Evolutionary conservation across 2,797 vertebrate genomes (phyloP).

Genomic region (Margarornis squamiger): DNA sequence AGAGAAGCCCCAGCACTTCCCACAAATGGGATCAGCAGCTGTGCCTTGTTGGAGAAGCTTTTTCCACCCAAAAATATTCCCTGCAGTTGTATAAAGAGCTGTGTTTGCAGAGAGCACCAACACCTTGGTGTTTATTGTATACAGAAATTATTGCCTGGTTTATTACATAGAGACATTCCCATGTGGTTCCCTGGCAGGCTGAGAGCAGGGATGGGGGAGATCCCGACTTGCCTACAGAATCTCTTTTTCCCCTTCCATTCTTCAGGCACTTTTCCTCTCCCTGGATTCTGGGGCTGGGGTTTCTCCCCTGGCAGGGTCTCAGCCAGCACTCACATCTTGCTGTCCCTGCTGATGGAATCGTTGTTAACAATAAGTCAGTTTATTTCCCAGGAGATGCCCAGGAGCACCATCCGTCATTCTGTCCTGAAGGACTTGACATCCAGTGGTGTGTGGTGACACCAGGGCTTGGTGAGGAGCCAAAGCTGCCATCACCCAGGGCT

Average conservation of each 20-base stretch:
- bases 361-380: background rate
- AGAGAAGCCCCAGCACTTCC: background rate
- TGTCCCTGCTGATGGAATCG: background rate
- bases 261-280: background rate
- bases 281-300: background rate
- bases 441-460: background rate
- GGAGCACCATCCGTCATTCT: background rate
- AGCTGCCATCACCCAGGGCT: background rate
- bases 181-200: background rate
- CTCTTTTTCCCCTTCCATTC: rapidly evolving
- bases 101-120: background rate
- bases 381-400: background rate
- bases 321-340: rapidly evolving
- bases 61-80: background rate
- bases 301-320: background rate
- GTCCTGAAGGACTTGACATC: background rate
- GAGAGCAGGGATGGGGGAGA: background rate
- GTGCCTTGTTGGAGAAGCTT: background rate
- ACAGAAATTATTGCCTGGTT: background rate
- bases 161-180: background rate
- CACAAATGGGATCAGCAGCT: background rate
- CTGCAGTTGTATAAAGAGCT: background rate
- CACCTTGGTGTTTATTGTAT: background rate
- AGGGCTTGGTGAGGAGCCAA: background rate
- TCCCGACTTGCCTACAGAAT: rapidly evolving